Conservation (phyloP, 1,140 invertebrate species). For the Araneus ventricosus region DNA sequence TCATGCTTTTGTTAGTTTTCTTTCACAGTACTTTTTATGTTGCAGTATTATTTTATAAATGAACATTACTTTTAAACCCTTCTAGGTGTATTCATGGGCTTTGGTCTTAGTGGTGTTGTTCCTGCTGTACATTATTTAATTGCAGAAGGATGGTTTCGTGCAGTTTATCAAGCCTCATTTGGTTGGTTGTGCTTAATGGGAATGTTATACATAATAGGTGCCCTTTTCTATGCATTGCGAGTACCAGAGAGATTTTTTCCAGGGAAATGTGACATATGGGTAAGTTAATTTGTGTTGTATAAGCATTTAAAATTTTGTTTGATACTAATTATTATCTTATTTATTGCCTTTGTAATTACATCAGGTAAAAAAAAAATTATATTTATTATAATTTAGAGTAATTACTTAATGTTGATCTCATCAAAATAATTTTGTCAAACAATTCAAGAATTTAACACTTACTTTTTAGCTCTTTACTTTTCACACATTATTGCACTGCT, state of each 20-base stretch:
- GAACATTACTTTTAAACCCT: constrained; percentile 38
- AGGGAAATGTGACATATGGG: constrained; percentile 99
- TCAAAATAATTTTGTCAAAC: too few species aligned
- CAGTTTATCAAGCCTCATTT: constrained; percentile 88
- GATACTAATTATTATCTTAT: too few species aligned
- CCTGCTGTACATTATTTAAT: constrained; percentile 84
- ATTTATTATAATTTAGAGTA: too few species aligned
- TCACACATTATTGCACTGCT: too few species aligned
- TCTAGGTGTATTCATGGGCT: constrained; percentile 94
- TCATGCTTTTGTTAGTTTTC: too few species aligned
- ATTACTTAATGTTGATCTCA: too few species aligned
- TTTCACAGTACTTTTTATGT: not conserved
- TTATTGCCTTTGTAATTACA: too few species aligned
- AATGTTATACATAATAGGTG: constrained; percentile 95
- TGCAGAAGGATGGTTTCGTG: constrained; percentile 81
- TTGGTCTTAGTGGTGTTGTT: constrained; percentile 96
- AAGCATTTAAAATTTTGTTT: not conserved
- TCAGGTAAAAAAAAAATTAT: too few species aligned
- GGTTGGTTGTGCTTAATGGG: constrained; percentile 99
- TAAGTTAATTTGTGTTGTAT: constrained; percentile 81
- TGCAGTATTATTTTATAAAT: constrained; percentile 15
- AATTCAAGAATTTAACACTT: too few species aligned
- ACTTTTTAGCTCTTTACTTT: too few species aligned
- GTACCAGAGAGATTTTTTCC: constrained; percentile 99
- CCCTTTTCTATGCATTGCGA: constrained; percentile 95